Evolutionary conservation across 35 echinoderm and acorn worm genomes (phyloP).

Genomic region (Holothuria glaberrima): DNA sequence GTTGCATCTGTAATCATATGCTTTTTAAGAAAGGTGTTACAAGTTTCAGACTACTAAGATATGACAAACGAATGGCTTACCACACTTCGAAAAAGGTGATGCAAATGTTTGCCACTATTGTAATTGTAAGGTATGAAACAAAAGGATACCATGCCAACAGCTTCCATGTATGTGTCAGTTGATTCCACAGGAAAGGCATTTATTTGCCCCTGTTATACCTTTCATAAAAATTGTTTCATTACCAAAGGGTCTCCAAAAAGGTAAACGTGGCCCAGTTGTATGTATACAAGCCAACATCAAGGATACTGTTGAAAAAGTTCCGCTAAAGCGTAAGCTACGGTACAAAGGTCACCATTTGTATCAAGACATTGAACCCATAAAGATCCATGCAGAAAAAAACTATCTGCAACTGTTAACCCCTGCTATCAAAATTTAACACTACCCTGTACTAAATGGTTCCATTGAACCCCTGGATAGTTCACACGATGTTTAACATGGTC

Average conservation of each 20-base stretch:
- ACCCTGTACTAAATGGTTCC: not conserved
- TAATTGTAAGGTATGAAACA: not conserved
- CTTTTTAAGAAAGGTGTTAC: constrained; percentile 8
- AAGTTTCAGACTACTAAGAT: not conserved
- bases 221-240: constrained; percentile 32
- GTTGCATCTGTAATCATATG: constrained; percentile 1
- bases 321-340: constrained; percentile 23
- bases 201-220: not conserved
- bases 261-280: constrained; percentile 23
- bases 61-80: not conserved
- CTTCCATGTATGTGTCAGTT: not conserved
- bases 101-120: not conserved
- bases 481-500: too few species aligned
- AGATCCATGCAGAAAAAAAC: not conserved
- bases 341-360: constrained; percentile 45
- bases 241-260: constrained; percentile 24
- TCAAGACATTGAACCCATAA: not conserved
- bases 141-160: constrained; percentile 22
- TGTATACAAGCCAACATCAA: not conserved
- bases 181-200: not conserved
- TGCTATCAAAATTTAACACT: not conserved
- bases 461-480: not conserved
- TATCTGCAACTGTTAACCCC: constrained; percentile 12
- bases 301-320: not conserved
- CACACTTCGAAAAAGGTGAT: not conserved